Percentiles rank a stretch among this genome's conserved stretches.
Conservation (phyloP, 2,797 vertebrate genomes). For the Syngnathus acus region DNA sequence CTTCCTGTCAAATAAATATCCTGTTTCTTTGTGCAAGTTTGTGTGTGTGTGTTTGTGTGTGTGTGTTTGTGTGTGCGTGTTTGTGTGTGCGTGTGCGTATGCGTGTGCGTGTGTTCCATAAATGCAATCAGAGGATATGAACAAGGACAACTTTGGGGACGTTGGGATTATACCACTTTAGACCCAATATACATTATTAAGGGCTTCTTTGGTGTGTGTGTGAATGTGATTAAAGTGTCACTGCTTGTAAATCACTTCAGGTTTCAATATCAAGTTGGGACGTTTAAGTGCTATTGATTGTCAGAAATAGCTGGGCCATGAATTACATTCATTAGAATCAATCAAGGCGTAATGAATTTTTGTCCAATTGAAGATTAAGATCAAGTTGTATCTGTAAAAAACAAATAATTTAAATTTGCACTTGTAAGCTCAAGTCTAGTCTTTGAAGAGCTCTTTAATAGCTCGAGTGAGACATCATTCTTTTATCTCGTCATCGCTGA, state of each 20-base stretch:
- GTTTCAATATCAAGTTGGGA: conserved; percentile 63
- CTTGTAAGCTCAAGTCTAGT: background rate
- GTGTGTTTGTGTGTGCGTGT: conserved; percentile 8
- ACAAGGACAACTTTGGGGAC: conserved; percentile 2
- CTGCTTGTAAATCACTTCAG: conserved; percentile 63
- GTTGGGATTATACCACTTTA: background rate
- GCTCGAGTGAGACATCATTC: background rate
- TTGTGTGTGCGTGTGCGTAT: conserved; percentile 5
- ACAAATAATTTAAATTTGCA: conserved; percentile 6
- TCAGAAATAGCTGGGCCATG: conserved; percentile 61
- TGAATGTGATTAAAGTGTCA: conserved; percentile 35
- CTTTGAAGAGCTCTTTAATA: background rate
- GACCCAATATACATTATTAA: conserved; percentile 3
- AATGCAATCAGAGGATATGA: conserved; percentile 6
- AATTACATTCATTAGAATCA: conserved; percentile 58
- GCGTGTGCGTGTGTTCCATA: conserved; percentile 6
- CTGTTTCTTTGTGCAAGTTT: background rate
- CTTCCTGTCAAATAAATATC: background rate
- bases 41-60: conserved; percentile 3
- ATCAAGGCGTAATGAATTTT: conserved; percentile 41
- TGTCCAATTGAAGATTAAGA: conserved; percentile 20
- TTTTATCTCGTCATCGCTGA: background rate
- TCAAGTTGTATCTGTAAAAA: conserved; percentile 32
- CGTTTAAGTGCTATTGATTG: conserved; percentile 69
- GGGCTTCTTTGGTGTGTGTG: background rate